Base-by-base conservation (phyloP, 2,888 invertebrate species). In the Brachypalpus laphriformis region DNA sequence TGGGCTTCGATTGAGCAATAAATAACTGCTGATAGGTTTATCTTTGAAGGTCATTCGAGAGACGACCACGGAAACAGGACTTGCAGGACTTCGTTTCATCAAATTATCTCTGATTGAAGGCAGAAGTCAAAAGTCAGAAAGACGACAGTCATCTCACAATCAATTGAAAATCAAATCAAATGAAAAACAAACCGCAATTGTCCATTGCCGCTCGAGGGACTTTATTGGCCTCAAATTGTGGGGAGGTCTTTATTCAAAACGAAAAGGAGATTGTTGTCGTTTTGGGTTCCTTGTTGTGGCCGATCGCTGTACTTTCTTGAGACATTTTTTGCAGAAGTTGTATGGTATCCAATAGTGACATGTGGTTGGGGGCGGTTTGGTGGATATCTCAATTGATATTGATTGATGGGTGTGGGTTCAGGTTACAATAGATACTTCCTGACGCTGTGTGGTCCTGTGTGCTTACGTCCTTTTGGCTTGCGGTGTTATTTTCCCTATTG, bases 131-230 rank as follows among this genome's bases (percentile, higher is more conserved):
- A 34, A 34, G 34, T 34, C 34, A 34, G 40, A n/a, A 16, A 14
- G 28, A 14, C 40, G 9, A 31, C 7, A 6, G 20, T 6, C 37
- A 20, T 56, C 56, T 14, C 57, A 63, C 45, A 57, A 42, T 76
- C 56, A 63, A 66, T 71, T 51, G 49, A 28, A 66, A 77, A 34
- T 37, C 28, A 61, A 82, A 77, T 77, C 57, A 82, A 59, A 82
- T 56, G 57, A 65, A 25, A 77, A 51, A 66, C 37, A 77, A 77
- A 63, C 66, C 40, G 57, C 56, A 74, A 74, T 74, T 80, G 57
- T 78, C 65, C 47, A 22, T 31, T 37, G 49, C 22, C 22, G 49
- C 37, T 18, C 25, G 47, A 56, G 40, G 25, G 63, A 82, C 61
- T 70, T 63, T 76, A 70, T 76, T 56, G 47, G 47, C 45, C 40